phyloP scores from a whole-genome alignment of 2,113 vertebrate genomes.

The Etheostoma spectabile region DNA sequence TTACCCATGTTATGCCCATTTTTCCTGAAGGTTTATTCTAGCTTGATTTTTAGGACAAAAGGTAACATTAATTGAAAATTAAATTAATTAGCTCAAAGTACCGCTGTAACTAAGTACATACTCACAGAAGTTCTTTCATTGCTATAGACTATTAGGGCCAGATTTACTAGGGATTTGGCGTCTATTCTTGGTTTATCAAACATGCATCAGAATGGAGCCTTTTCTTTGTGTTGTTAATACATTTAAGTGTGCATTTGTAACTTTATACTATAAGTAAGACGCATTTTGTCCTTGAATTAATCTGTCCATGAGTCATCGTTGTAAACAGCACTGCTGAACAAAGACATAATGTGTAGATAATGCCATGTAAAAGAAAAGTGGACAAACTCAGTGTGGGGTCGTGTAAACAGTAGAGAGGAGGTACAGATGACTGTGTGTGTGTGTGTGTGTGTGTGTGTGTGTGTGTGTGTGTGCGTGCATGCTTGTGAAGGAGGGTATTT shows the following conservation, averaged over 20 bases:
- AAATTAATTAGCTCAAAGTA: neutral
- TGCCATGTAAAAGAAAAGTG: conserved; percentile 35
- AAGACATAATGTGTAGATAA: conserved; percentile 34
- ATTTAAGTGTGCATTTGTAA: neutral
- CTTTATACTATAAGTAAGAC: neutral
- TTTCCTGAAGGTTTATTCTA: neutral
- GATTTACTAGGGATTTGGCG: neutral
- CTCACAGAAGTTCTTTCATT: neutral
- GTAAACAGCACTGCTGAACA: neutral
- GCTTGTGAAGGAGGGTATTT: conserved; percentile 38
- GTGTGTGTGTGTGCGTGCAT: conserved; percentile 11
- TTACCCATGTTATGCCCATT: neutral
- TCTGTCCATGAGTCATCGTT: neutral
- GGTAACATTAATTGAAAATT: neutral
- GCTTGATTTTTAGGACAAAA: neutral
- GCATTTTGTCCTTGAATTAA: neutral
- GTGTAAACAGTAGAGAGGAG: neutral
- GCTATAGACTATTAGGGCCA: neutral
- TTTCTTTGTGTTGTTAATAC: neutral
- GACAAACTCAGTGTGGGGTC: conserved; percentile 28
- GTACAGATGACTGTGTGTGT: conserved; percentile 19
- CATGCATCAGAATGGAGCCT: neutral
- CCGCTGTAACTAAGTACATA: neutral
- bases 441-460: conserved; percentile 28
- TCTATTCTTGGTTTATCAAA: neutral